A percentile compares a stretch with the other conserved stretches of the same genome.
Conservation (phyloP, 1,140 invertebrate genomes). For the Macrostomum lignano region DNA sequence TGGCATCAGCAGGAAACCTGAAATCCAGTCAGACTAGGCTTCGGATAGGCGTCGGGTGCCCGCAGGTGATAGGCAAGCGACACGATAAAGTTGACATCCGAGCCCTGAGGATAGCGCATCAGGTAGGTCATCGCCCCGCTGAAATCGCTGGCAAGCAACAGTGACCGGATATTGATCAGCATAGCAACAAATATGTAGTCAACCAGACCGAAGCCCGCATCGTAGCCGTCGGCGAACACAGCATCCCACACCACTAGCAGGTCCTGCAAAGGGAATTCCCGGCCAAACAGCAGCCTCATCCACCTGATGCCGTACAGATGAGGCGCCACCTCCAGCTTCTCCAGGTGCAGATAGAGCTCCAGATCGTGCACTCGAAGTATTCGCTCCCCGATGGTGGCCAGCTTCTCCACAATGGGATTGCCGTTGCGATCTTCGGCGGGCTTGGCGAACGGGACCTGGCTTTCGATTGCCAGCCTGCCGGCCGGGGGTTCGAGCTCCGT, state of each 20-base stretch:
- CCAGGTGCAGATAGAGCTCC: conserved; percentile 38
- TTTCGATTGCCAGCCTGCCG: too few relatives aligned
- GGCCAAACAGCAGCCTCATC: conserved; percentile 45
- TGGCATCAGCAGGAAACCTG: too few relatives aligned
- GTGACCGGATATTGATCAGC: conserved; percentile 41
- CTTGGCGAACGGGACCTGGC: conserved; percentile 20
- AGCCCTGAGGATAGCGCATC: too few relatives aligned
- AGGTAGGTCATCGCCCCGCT: too few relatives aligned
- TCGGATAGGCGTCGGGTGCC: too few relatives aligned
- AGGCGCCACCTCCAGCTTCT: conserved; percentile 40
- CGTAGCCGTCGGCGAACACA: conserved; percentile 44
- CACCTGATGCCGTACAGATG: conserved; percentile 56
- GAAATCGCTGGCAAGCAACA: too few relatives aligned
- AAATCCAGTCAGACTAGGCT: too few relatives aligned
- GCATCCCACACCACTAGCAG: conserved; percentile 47
- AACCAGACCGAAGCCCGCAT: conserved; percentile 37
- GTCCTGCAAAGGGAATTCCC: conserved; percentile 45
- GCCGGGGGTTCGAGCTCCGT: conserved; percentile 23
- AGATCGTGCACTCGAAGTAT: conserved; percentile 37
- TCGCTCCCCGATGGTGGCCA: conserved; percentile 41
- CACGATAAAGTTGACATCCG: too few relatives aligned
- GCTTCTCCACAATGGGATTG: conserved; percentile 37
- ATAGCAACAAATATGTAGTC: conserved; percentile 47
- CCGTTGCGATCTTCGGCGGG: conserved; percentile 24
- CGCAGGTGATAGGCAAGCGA: too few relatives aligned